Evolutionary conservation across 2,888 invertebrate genomes (phyloP), one percentile per base, ranked within the genome.

Genomic region (Augochlorella aurata): DNA sequence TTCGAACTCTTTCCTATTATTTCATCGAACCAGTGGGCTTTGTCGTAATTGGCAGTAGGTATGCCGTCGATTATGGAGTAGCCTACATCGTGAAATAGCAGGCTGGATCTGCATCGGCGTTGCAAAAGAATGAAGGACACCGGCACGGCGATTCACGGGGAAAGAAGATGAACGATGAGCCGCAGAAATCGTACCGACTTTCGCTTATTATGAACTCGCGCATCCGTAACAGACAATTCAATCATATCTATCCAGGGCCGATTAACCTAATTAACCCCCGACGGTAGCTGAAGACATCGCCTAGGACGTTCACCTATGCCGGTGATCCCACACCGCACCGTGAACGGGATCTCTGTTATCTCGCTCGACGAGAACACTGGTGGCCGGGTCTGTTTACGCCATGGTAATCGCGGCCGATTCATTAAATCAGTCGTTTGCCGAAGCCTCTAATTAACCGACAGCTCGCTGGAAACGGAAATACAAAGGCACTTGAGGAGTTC

Each of bases 351-450:
- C 50, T 75, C 49, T 72, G 73, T 61, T 70, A 79, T 73, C 66
- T 74, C 68, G 44, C 24, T 65, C 38, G 38, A n/a, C 24, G 70
- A n/a, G 58, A 72, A 45, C 69, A 74, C 58, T 73, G 74, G 52
- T 44, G 61, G 73, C 61, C 69, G 52, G 66, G 66, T 82, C 79
- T 86, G 86, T 85, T 85, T 81, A 81, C 72, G 79, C 77, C 75
- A 74, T 66, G 69, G 54, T 87, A 85, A 87, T 87, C 87, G 74
- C 76, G 74, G 71, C 76, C 81, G 83, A 82, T 87, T 88, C 81
- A 84, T 87, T 81, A 89, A 82, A 86, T 77, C 77, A 73, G 61
- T 74, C 77, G 78, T 88, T 83, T 80, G 79, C 81, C 79, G 85
- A 83, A 83, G 78, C 74, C 68, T 83, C 85, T 85, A 85, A 87